Conservation (phyloP, 2,888 invertebrate species). For the Volucella zonaria region DNA sequence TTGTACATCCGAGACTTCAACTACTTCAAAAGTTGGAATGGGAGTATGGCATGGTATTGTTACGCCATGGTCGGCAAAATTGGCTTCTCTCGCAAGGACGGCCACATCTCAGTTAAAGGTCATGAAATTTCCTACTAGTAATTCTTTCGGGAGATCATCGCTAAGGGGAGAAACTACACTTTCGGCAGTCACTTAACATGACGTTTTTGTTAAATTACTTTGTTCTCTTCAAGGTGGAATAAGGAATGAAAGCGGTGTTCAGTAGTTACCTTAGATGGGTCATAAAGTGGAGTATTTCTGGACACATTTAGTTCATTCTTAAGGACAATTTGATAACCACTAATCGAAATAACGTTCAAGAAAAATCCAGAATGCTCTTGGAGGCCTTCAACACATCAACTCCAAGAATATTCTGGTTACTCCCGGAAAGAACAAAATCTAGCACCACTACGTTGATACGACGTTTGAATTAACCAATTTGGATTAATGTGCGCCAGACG, state of each 20-base stretch:
- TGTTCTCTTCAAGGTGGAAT: slow-evolving; percentile 4
- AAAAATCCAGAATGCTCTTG: too few relatives aligned
- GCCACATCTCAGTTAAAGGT: slow-evolving; percentile 1
- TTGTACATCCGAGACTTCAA: too few relatives aligned
- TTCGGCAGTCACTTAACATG: neutral
- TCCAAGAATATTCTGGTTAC: too few relatives aligned
- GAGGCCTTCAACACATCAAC: too few relatives aligned
- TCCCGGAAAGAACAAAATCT: too few relatives aligned
- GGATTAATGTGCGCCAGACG: too few relatives aligned
- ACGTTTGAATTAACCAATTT: too few relatives aligned
- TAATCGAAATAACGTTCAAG: too few relatives aligned
- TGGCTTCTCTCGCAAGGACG: neutral
- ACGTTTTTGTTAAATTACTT: neutral
- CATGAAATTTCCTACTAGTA: slow-evolving; percentile 4
- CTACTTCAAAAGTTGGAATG: slow-evolving; percentile 12
- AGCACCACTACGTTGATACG: too few relatives aligned
- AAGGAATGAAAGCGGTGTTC: slow-evolving; percentile 7
- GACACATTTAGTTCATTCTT: neutral
- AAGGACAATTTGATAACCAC: neutral
- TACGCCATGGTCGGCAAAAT: neutral
- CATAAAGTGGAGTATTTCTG: neutral
- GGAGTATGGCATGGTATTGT: slow-evolving; percentile 4
- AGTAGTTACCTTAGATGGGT: neutral
- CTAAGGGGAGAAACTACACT: slow-evolving; percentile 1
- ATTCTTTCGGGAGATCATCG: slow-evolving; percentile 9